A percentile compares a stretch with the other conserved stretches of the same genome.
phyloP scores from a whole-genome alignment of 2,113 vertebrate genomes.

The Pelvicachromis taeniatus region DNA sequence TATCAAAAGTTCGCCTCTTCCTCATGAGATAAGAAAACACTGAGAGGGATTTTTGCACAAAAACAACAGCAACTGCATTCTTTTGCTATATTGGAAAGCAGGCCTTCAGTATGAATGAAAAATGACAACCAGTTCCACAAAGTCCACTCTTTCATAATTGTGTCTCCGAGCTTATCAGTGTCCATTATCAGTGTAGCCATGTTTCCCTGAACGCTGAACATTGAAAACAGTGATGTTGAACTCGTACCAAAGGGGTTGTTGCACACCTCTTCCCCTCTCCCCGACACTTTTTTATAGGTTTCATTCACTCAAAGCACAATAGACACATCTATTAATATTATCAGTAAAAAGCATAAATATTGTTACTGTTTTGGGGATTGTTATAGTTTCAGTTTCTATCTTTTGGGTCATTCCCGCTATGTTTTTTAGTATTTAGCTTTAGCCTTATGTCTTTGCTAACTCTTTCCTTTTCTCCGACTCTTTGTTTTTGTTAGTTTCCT shows the following conservation, averaged over 20 bases:
- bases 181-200: background rate
- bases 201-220: background rate
- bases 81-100: fast-evolving
- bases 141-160: background rate
- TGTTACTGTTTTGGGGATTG: fast-evolving
- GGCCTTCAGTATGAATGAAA: background rate
- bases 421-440: background rate
- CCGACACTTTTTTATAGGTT: background rate
- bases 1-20: background rate
- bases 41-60: background rate
- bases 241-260: background rate
- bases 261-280: background rate
- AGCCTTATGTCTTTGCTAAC: background rate
- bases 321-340: background rate
- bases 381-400: background rate
- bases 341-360: background rate
- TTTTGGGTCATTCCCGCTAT: fast-evolving
- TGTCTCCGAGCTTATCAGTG: background rate
- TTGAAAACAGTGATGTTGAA: background rate
- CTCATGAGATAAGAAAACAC: background rate
- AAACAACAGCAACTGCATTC: background rate
- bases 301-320: background rate
- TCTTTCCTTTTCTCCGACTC: background rate
- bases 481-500: background rate
- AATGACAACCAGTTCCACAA: background rate